Conservation (phyloP, 2,113 vertebrate species). For the Machaerirhynchus nigripectus region DNA sequence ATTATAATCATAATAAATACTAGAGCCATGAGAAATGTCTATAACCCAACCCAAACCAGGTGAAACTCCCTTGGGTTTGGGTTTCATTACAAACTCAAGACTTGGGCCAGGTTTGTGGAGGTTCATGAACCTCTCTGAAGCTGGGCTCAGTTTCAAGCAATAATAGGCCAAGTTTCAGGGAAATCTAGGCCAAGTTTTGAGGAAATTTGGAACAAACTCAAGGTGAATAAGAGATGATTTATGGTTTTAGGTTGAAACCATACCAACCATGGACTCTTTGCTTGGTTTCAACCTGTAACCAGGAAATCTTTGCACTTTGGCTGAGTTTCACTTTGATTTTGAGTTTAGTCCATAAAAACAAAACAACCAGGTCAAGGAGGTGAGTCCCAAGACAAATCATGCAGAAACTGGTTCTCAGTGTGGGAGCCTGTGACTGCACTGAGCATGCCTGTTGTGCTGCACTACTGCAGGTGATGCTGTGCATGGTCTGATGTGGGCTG, state of each 20-base stretch:
- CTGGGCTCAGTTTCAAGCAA: slow-evolving; percentile 48
- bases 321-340: slow-evolving; percentile 6
- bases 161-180: slow-evolving; percentile 9
- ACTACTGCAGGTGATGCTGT: accelerated
- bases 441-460: neutral
- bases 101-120: slow-evolving; percentile 16
- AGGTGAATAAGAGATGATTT: slow-evolving; percentile 35
- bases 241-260: slow-evolving; percentile 24
- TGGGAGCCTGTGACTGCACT: neutral
- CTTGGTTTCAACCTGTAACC: slow-evolving; percentile 16
- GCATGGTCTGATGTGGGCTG: neutral
- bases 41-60: slow-evolving; percentile 31
- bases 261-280: neutral
- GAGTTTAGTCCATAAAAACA: neutral
- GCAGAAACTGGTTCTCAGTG: neutral
- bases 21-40: slow-evolving; percentile 15
- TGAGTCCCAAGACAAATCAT: neutral
- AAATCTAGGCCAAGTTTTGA: slow-evolving; percentile 34
- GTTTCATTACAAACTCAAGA: slow-evolving; percentile 18
- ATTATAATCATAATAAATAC: neutral
- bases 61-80: slow-evolving; percentile 30
- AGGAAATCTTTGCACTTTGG: neutral
- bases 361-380: neutral
- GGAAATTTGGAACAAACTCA: slow-evolving; percentile 45
- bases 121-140: slow-evolving; percentile 52